Evolutionary conservation across 2,888 invertebrate genomes (phyloP).

Genomic region (Catocala fraxini): DNA sequence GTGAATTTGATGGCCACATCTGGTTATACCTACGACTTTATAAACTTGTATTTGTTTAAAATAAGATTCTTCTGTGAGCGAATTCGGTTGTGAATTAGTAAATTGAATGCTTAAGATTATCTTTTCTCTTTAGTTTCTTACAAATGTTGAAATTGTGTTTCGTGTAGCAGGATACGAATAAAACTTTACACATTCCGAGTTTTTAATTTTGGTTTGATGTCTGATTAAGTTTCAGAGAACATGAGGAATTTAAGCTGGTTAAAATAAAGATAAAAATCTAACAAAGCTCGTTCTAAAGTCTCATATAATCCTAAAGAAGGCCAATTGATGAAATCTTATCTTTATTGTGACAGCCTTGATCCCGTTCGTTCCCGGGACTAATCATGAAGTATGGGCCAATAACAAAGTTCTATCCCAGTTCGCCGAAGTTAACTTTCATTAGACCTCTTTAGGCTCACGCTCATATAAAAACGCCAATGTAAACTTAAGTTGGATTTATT

Average conservation of each 20-base stretch:
- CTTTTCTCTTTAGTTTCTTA: no score
- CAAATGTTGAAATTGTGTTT: no score
- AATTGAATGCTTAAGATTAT: no score
- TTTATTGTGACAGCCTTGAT: slow-evolving; percentile 65
- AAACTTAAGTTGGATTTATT: slow-evolving; percentile 63
- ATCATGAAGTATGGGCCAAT: slow-evolving; percentile 66
- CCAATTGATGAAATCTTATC: slow-evolving; percentile 68
- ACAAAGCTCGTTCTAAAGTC: slow-evolving; percentile 35
- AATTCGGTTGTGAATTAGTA: no score
- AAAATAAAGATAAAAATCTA: slow-evolving; percentile 19
- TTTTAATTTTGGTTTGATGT: no score
- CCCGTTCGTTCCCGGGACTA: slow-evolving; percentile 53
- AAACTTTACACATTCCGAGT: no score
- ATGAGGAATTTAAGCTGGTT: slow-evolving; percentile 4
- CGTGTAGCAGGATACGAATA: no score
- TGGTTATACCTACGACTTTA: neutral
- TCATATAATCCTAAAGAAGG: slow-evolving; percentile 46
- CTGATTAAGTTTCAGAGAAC: neutral
- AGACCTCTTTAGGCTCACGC: slow-evolving; percentile 48
- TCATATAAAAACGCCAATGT: slow-evolving; percentile 65
- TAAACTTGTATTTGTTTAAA: neutral
- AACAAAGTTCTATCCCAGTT: slow-evolving; percentile 59
- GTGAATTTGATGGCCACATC: slow-evolving; percentile 6
- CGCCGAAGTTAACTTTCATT: slow-evolving; percentile 60
- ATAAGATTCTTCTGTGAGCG: no score